Conservation (phyloP, 2,888 invertebrate species). For the Ligdia adustata region DNA sequence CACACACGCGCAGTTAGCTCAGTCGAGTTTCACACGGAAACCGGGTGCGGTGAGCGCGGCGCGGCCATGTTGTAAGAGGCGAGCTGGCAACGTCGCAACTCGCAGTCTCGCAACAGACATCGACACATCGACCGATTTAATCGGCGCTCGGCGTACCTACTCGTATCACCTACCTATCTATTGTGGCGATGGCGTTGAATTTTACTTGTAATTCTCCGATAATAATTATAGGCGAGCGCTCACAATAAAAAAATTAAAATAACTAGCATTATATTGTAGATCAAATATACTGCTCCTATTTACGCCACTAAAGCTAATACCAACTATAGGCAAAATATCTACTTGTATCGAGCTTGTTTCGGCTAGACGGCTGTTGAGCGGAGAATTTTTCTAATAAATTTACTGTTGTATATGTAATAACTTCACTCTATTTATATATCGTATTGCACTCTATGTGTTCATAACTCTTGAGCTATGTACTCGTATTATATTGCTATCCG, state of each 20-base stretch:
- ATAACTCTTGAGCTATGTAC: too few relatives aligned
- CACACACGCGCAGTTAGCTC: conserved; percentile 67
- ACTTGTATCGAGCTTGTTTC: too few relatives aligned
- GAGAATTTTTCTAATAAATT: too few relatives aligned
- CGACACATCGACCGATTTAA: conserved; percentile 81
- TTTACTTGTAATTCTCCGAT: conserved; percentile 41
- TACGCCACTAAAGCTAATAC: too few relatives aligned
- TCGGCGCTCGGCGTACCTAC: conserved; percentile 49
- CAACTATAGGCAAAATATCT: too few relatives aligned
- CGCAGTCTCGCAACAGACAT: conserved; percentile 4
- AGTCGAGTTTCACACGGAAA: conserved; percentile 83
- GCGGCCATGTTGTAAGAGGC: conserved; percentile 82
- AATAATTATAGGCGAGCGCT: too few relatives aligned
- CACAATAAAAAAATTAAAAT: background rate
- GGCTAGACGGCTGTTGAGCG: too few relatives aligned
- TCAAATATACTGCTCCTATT: too few relatives aligned
- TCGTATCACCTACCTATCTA: conserved; percentile 21
- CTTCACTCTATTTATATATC: too few relatives aligned
- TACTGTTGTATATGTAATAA: too few relatives aligned
- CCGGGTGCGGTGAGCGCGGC: conserved; percentile 77
- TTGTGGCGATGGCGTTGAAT: conserved; percentile 55
- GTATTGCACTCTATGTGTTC: too few relatives aligned
- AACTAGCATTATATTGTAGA: background rate
- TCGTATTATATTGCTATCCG: too few relatives aligned
- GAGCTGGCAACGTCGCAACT: conserved; percentile 81